These are phyloP conservation scores for Cerastis rubricosa DNA, from an alignment of 2,888 invertebrate genomes.

Conservation along the genomic window DNA sequence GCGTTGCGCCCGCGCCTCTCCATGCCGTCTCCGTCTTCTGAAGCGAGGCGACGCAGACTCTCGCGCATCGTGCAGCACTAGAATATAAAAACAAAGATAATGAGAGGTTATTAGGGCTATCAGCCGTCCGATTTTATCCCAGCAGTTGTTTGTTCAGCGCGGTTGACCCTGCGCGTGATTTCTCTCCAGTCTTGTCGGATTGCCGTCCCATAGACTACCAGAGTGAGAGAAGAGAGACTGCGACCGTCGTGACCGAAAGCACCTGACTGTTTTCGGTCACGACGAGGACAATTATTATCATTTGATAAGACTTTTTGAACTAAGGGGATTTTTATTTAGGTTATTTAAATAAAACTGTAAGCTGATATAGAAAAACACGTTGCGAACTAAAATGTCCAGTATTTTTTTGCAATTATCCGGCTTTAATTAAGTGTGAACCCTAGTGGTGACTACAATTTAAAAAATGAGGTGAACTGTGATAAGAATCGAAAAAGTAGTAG, in stretches of 20 bases:
- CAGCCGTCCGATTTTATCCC: background rate
- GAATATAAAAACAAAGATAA: conserved; percentile 29
- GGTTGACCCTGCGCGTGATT: background rate
- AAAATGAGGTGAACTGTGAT: conserved; percentile 19
- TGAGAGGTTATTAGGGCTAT: background rate
- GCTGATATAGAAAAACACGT: background rate
- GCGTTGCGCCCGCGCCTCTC: conserved; percentile 72
- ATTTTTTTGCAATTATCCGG: background rate
- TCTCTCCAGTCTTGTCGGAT: background rate
- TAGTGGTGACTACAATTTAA: conserved; percentile 1
- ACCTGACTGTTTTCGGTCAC: too few relatives aligned
- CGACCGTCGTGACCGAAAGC: background rate
- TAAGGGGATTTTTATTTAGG: background rate
- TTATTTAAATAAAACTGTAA: background rate
- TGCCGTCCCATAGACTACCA: background rate
- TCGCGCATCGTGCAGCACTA: conserved; percentile 82
- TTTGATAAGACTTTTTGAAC: background rate
- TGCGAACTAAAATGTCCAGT: background rate
- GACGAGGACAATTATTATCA: background rate
- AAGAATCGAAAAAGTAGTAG: conserved; percentile 1
- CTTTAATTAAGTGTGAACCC: background rate
- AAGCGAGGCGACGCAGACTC: conserved; percentile 84
- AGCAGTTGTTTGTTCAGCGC: background rate
- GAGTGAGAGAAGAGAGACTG: background rate
- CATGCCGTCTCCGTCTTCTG: conserved; percentile 81